These are phyloP conservation scores for Bubalus kerabau DNA, from an alignment of 2,113 vertebrate species.

Conservation along the genomic window DNA sequence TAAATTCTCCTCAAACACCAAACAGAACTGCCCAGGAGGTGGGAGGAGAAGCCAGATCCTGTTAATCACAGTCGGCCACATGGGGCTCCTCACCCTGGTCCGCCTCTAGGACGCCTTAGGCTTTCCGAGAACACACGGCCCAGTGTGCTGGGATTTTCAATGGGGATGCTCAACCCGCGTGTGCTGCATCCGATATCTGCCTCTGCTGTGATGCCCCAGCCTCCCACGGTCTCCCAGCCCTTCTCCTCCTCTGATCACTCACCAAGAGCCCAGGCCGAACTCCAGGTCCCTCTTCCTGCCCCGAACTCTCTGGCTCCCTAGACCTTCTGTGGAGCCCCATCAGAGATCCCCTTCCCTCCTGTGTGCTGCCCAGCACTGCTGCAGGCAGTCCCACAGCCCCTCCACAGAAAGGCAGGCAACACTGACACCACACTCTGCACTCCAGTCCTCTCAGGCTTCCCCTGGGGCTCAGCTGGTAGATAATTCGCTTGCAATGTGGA, in stretches of 20 bases:
- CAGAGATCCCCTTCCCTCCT: neutral
- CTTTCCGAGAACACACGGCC: neutral
- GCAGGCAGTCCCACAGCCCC: neutral
- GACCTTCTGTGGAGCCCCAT: neutral
- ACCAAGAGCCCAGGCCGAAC: rapidly evolving
- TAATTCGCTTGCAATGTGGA: neutral
- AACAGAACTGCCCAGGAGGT: neutral
- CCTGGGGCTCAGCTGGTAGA: neutral
- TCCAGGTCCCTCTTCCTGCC: neutral
- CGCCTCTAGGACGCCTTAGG: neutral
- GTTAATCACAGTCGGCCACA: neutral
- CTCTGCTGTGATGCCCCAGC: neutral
- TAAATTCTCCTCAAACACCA: constrained; percentile 28
- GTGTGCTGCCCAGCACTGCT: too few relatives aligned
- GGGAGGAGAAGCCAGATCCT: neutral
- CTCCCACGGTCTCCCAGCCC: neutral
- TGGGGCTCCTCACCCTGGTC: neutral
- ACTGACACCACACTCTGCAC: neutral
- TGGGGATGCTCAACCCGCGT: rapidly evolving
- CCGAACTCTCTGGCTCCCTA: neutral
- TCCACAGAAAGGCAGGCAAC: neutral
- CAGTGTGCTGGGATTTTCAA: neutral
- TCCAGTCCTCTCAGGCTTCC: neutral
- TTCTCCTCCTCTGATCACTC: neutral
- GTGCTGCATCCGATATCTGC: neutral